Evolutionary conservation across 2,797 vertebrate species (phyloP).

Genomic region (Anisognathus igniventris): DNA sequence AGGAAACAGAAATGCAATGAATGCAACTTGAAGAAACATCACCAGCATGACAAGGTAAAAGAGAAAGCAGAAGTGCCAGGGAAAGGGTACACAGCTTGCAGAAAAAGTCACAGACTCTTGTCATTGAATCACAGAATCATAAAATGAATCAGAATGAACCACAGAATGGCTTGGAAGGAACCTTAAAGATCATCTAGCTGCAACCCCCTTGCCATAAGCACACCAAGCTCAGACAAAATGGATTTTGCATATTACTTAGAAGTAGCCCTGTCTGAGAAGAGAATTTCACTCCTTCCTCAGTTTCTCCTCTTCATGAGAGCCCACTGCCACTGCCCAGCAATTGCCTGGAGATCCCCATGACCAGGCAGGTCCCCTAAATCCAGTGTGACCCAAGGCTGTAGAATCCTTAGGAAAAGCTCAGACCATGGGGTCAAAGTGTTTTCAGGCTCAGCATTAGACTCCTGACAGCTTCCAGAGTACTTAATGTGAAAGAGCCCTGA

Average conservation of each 20-base stretch:
- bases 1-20: background rate
- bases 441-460: background rate
- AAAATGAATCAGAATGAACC: background rate
- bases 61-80: background rate
- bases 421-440: background rate
- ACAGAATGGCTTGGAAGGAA: background rate
- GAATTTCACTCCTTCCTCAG: background rate
- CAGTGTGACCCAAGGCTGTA: background rate
- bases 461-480: background rate
- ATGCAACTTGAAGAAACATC: background rate
- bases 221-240: background rate
- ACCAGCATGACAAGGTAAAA: background rate
- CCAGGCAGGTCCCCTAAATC: background rate
- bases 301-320: background rate
- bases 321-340: background rate
- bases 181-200: background rate
- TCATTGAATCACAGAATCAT: accelerated
- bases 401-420: background rate
- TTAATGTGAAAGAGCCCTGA: background rate
- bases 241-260: background rate
- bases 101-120: background rate
- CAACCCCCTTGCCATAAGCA: background rate
- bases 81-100: background rate
- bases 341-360: background rate
- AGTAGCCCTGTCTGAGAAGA: background rate